Conservation (phyloP, 2,113 vertebrate species). For the Callionymus lyra region DNA sequence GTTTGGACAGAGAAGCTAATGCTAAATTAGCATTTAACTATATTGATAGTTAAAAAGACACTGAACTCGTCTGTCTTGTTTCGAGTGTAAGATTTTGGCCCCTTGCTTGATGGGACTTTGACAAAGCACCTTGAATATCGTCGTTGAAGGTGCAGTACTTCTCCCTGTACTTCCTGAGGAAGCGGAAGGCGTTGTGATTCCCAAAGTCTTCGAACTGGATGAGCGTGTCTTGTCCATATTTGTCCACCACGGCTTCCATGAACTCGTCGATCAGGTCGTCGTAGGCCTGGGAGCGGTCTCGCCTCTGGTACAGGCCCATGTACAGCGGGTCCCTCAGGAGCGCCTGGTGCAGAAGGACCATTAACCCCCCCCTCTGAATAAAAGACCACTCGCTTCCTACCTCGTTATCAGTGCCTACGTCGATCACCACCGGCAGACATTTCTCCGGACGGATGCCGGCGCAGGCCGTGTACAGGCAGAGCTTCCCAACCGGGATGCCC, state of each 20-base stretch:
- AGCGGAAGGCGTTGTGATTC: constrained; percentile 95
- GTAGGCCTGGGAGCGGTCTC: constrained; percentile 83
- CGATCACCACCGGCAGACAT: constrained; percentile 90
- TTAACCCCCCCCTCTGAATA: not conserved
- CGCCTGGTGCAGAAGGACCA: constrained; percentile 51
- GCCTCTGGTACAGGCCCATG: constrained; percentile 92
- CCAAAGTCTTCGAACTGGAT: constrained; percentile 99
- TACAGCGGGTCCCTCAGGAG: constrained; percentile 88
- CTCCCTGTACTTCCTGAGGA: constrained; percentile 85
- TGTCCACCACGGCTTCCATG: constrained; percentile 91
- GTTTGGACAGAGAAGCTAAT: no score
- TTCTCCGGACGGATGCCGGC: constrained; percentile 85
- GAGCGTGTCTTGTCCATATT: constrained; percentile 88
- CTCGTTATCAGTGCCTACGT: constrained; percentile 88
- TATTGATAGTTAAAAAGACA: no score
- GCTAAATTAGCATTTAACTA: no score
- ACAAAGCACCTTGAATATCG: constrained; percentile 84
- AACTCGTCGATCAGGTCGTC: constrained; percentile 96
- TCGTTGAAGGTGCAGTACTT: constrained; percentile 98
- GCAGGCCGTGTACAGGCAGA: constrained; percentile 92
- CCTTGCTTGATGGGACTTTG: not conserved
- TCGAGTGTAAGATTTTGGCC: no score
- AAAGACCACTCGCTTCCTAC: constrained; percentile 52
- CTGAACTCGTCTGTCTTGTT: no score
- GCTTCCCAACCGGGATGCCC: constrained; percentile 94